Base-by-base conservation (phyloP, 2,113 vertebrate species). In the Ranitomeya variabilis region DNA sequence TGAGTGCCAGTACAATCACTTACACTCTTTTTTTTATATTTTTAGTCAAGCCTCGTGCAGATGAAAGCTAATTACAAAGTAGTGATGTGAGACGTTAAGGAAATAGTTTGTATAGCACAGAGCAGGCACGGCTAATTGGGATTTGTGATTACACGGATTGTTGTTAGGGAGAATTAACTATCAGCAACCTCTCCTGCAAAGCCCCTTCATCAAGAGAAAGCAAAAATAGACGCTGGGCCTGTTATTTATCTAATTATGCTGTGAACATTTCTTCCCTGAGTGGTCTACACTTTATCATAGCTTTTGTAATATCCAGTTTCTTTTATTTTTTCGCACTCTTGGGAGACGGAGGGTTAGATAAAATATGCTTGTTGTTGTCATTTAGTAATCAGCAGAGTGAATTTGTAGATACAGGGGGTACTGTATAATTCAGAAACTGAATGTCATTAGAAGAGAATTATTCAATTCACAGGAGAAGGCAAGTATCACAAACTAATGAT, bases 31-130 rank as follows among this genome's bases (percentile, higher is more conserved):
- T 97, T 97, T 96, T 95, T 96, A 96, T 97, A 96, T 96, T 95
- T 95, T 95, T 85, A 95, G 95, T 96, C 95, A 96, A 95, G 95
- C 95, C 96, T 96, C 92, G 92, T 94, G 95, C 96, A 96, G 96
- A 97, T 97, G 97, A 98, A 97, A 97, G 97, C 97, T 99, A 99
- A 99, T 99, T 99, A 98, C 96, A 95, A 97, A 93, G 95, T 96
- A 96, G 96, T 95, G 95, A 96, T 96, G 94, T 96, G 96, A 95
- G 91, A 93, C 92, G 93, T 95, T 95, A 96, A 97, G 96, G 96
- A 97, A 96, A 96, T 96, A 96, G 95, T 95, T 95, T 96, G 95
- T 96, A 96, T 97, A 96, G 95, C 94, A 93, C 91, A 94, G 95
- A 97, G 96, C 96, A 96, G 95, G 94, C 96, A 94, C 93, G 93